Evolutionary conservation across 2,113 vertebrate species (phyloP), one percentile per base, ranked within the genome.

Genomic region (Menura novaehollandiae): DNA sequence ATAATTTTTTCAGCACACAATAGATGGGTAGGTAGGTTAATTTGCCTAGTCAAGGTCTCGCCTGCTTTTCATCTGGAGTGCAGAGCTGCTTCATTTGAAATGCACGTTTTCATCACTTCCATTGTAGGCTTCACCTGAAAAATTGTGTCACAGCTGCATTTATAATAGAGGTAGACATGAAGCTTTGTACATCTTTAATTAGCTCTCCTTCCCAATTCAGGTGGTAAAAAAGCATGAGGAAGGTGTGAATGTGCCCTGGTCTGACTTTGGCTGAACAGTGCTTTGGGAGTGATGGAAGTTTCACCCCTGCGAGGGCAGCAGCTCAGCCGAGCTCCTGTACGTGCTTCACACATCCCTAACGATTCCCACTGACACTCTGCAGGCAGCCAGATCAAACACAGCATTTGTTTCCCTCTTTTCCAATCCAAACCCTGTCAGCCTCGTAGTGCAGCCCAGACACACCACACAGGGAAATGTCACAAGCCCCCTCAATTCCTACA

Each of bases 1-100:
- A 96, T 87, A 89, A 73, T 62, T 88, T 85, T 49, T 79, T 21
- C 53, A 58, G 71, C 63, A 56, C 67, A 88, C 41, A 76, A 44
- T 69, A 63, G 66, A n/a, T 64, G n/a, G 35, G 53, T 68, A 80
- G 78, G 37, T 80, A 85, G 58, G 85, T 82, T 96, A 85, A 94
- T 93, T 83, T 82, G 26, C 85, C 55, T 82, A 79, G 78, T 74
- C 51, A 73, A 73, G 74, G 73, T 80, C 51, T 76, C 1, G 1
- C 18, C 41, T 73, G 46, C 74, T 85, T 94, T 88, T 88, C 41
- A 7, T 85, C 53, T 33, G 3, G 43, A 79, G 53, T 62, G 15
- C 60, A 58, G 44, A 83, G 51, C 58, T 79, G 41, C 52, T 82
- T 87, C 35, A 88, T 88, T 75, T 72, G 62, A 95, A 85, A 91